These are phyloP conservation scores for Beaufortia kweichowensis DNA, from an alignment of 2,113 vertebrate species.

Conservation along the genomic window DNA sequence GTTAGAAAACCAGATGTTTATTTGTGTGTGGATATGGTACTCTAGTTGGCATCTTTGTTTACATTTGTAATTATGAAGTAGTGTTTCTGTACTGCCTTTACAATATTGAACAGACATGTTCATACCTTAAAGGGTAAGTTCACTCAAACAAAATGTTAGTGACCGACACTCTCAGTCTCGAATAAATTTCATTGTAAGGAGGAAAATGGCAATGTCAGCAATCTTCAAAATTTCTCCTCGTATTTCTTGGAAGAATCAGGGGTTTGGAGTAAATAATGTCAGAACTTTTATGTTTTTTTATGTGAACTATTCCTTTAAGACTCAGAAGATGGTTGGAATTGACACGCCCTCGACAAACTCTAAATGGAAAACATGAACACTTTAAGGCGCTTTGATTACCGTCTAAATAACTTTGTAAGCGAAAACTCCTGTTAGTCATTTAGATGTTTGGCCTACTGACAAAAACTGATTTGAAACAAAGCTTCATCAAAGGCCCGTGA, in stretches of 20 bases:
- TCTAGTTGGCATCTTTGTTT: slow-evolving; percentile 46
- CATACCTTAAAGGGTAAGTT: no score
- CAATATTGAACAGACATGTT: not conserved
- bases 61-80: slow-evolving; percentile 17
- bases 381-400: slow-evolving; percentile 47
- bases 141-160: no score
- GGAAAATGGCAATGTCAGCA: no score
- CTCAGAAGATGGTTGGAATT: not conserved
- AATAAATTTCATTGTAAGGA: no score
- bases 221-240: no score
- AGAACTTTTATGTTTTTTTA: not conserved
- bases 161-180: no score
- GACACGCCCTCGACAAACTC: slow-evolving; percentile 22
- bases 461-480: slow-evolving; percentile 34
- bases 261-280: not conserved
- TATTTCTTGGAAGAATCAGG: no score
- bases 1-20: slow-evolving; percentile 62
- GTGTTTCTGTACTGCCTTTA: not conserved
- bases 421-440: slow-evolving; percentile 50
- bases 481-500: slow-evolving; percentile 27
- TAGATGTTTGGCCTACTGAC: slow-evolving; percentile 28
- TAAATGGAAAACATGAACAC: slow-evolving; percentile 53
- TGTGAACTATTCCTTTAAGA: not conserved
- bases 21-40: slow-evolving; percentile 35
- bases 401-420: slow-evolving; percentile 57